These are phyloP conservation scores for Lophochroa leadbeateri DNA, from an alignment of 2,113 vertebrate species.

Conservation along the genomic window DNA sequence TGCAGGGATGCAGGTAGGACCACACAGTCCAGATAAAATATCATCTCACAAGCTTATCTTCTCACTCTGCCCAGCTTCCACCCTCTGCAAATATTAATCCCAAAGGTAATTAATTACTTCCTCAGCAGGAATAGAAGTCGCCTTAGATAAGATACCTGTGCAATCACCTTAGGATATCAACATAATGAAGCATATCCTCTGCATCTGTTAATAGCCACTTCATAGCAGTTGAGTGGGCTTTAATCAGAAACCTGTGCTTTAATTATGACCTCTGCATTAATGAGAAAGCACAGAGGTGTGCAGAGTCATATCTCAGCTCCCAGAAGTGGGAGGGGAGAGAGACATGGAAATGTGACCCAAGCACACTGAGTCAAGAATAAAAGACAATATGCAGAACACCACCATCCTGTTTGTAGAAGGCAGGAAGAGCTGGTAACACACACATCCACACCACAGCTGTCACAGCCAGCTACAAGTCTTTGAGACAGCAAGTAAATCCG, in stretches of 20 bases:
- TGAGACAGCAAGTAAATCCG: fast-evolving
- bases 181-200: not conserved
- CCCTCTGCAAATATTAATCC: not conserved
- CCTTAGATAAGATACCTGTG: not conserved
- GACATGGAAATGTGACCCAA: not conserved
- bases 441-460: not conserved
- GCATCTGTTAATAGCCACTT: not conserved
- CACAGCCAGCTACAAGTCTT: not conserved
- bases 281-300: not conserved
- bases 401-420: not conserved
- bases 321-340: not conserved
- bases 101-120: not conserved
- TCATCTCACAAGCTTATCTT: not conserved
- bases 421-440: fast-evolving
- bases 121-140: not conserved
- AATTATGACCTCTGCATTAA: not conserved
- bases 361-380: not conserved
- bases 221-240: not conserved
- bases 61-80: not conserved
- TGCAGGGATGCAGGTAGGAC: not conserved
- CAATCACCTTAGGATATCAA: not conserved
- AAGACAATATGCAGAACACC: not conserved
- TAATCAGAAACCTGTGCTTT: not conserved
- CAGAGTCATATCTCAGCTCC: not conserved
- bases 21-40: not conserved